Evolutionary conservation across 2,888 invertebrate genomes (phyloP), one percentile per base, ranked within the genome.

Genomic region (Lepidochrysops patricia): DNA sequence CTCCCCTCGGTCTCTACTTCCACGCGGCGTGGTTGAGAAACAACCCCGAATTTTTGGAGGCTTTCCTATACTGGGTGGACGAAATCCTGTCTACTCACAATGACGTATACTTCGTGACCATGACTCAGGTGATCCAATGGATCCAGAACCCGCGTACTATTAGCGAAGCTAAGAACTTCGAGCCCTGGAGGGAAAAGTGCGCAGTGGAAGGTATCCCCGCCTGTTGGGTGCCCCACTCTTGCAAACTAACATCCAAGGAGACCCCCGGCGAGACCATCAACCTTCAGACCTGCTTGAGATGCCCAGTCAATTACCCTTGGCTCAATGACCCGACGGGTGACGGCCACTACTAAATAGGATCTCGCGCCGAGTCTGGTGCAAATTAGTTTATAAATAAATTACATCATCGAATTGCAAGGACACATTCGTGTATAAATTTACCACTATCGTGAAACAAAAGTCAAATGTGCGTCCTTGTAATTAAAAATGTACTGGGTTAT

Each of bases 91-190:
- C 92, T 69, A 95, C 94, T 68, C 96, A 96, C 89, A 95, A 95
- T 68, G 97, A 97, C 76, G 97, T 97, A 7, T 97, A 96, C 86
- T 97, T 97, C 79, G 96, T 96, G 13, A 97, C 97, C 62, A 97
- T 97, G 97, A 97, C 97, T n/a, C 96, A 96, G 81, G 97, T 97
- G 5, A 97, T 97, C 70, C 97, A 97, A 77, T 97, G 97, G 97
- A 96, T 97, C 76, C 97, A 97, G 77, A 96, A 96, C 79, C 97
- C 97, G 52, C 91, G 95, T 63, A 96, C 96, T 12, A 78, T 95
- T 68, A 90, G 93, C 61, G 96, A 97, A 80, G 94, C 95, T 57
- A 96, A 96, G 91, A 96, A 94, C 90, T 97, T 97, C 84, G 97
- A 97, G 80, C 95, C 96, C 57, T 97, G 97, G 97, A 94, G 95